phyloP scores from a whole-genome alignment of 2,113 vertebrate species.

The Sceloporus undulatus region DNA sequence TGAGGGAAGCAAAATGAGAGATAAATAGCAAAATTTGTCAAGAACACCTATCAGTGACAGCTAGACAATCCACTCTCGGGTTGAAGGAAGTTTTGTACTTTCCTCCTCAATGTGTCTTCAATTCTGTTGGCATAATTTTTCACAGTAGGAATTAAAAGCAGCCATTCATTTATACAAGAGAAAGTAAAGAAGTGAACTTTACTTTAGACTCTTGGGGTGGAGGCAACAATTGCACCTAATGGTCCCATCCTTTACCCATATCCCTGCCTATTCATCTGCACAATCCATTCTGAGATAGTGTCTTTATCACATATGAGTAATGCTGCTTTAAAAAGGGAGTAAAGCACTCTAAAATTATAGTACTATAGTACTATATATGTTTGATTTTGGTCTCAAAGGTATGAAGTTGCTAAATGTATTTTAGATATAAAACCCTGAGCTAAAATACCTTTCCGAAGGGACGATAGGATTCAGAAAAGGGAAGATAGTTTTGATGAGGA shows the following conservation, averaged over 20 bases:
- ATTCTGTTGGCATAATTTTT: neutral
- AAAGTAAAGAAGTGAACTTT: too few species aligned
- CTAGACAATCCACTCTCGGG: neutral
- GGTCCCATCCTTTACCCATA: too few species aligned
- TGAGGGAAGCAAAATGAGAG: neutral
- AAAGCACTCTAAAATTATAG: neutral
- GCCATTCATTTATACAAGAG: too few species aligned
- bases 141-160: neutral
- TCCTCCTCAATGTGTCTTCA: neutral
- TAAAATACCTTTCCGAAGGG: neutral
- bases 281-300: neutral
- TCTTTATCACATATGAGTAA: constrained; percentile 17
- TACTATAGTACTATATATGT: too few species aligned
- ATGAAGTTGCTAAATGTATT: neutral
- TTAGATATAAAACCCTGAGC: neutral
- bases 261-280: neutral
- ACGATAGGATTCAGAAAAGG: neutral
- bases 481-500: too few species aligned
- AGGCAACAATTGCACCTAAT: neutral
- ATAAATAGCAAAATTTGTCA: neutral
- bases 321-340: constrained; percentile 3
- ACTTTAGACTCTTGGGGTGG: neutral
- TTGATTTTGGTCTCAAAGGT: neutral
- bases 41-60: neutral
- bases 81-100: neutral